Conservation (phyloP, 2,888 invertebrate genomes). For the Xylocampa areola region DNA sequence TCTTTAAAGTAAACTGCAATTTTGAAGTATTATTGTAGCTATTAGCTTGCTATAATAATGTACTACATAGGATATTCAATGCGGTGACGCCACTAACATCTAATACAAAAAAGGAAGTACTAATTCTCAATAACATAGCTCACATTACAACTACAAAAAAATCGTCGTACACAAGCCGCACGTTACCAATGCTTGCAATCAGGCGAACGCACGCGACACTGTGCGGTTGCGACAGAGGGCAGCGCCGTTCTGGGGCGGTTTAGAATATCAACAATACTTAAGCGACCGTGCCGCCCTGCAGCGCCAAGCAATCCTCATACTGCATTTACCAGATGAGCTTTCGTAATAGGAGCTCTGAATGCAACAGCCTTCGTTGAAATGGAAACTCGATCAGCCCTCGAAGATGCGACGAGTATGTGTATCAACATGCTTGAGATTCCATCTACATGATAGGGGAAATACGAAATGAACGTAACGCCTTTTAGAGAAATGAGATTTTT, state of each 20-base stretch:
- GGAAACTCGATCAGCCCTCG: conserved; percentile 72
- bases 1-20: too few relatives aligned
- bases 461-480: conserved; percentile 37
- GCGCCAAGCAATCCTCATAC: conserved; percentile 69
- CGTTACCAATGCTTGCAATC: conserved; percentile 78
- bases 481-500: conserved; percentile 48
- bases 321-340: conserved; percentile 85
- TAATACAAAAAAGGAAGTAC: too few relatives aligned
- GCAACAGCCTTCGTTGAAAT: conserved; percentile 70
- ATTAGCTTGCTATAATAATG: too few relatives aligned
- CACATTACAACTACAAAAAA: too few relatives aligned
- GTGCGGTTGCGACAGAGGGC: conserved; percentile 80
- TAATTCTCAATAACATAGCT: too few relatives aligned
- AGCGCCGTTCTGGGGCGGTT: conserved; percentile 75
- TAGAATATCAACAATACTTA: conserved; percentile 87
- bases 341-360: conserved; percentile 76
- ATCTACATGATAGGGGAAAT: conserved; percentile 44
- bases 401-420: conserved; percentile 58
- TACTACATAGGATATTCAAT: too few relatives aligned
- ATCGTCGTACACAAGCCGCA: conserved; percentile 66
- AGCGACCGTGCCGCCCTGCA: conserved; percentile 72
- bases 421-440: conserved; percentile 49
- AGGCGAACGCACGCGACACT: conserved; percentile 79
- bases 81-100: too few relatives aligned
- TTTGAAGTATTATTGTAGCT: too few relatives aligned